These are phyloP conservation scores for Hoplostethus mediterraneus DNA, from an alignment of 2,797 vertebrate species.

Conservation along the genomic window DNA sequence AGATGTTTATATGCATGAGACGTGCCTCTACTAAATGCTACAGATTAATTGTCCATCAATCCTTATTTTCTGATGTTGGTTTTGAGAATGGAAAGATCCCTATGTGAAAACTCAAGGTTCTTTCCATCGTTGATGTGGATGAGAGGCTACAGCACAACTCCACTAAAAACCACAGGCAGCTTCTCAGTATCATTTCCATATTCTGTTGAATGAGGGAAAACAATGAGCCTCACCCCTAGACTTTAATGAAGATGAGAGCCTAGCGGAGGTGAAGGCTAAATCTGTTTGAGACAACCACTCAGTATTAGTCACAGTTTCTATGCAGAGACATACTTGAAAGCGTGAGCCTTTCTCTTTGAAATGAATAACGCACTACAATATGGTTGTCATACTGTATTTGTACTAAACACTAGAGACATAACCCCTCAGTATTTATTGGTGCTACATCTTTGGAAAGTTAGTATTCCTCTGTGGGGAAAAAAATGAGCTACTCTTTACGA, in stretches of 20 bases:
- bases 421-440: background rate
- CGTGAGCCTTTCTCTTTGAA: background rate
- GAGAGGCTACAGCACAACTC: slow-evolving; percentile 31
- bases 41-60: slow-evolving; percentile 17
- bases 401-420: background rate
- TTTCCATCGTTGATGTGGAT: slow-evolving; percentile 31
- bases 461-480: background rate
- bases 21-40: slow-evolving; percentile 36
- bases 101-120: background rate
- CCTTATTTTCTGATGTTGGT: slow-evolving; percentile 30
- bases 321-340: background rate
- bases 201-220: slow-evolving; percentile 17
- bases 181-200: slow-evolving; percentile 33
- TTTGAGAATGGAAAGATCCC: slow-evolving; percentile 22
- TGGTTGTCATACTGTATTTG: background rate
- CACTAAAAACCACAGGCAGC: slow-evolving; percentile 23
- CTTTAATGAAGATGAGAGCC: slow-evolving; percentile 26
- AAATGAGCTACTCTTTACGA: no score
- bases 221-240: background rate
- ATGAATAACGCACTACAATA: background rate
- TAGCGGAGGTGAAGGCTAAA: slow-evolving; percentile 31
- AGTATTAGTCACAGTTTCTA: background rate
- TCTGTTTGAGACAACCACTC: slow-evolving; percentile 22
- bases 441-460: background rate
- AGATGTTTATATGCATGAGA: slow-evolving; percentile 42